phyloP scores from a whole-genome alignment of 2,113 vertebrate genomes.

The Poecilia latipinna region DNA sequence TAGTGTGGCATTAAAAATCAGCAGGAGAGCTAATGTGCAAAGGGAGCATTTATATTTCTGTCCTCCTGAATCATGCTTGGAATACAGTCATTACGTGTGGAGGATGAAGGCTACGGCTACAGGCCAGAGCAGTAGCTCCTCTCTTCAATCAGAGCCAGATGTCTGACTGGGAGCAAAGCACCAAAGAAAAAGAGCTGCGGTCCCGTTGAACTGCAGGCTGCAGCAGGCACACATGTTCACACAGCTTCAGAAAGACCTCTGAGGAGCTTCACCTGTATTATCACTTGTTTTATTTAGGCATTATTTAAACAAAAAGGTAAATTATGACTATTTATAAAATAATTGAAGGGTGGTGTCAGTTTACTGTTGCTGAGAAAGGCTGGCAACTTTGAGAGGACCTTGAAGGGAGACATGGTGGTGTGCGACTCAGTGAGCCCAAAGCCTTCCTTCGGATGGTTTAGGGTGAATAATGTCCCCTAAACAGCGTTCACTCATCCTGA shows the following conservation, averaged over 20 bases:
- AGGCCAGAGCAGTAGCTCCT: conserved; percentile 24
- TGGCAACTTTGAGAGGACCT: not conserved
- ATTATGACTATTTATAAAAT: not conserved
- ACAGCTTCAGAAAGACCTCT: not conserved
- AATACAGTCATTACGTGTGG: conserved; percentile 49
- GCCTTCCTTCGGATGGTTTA: not conserved
- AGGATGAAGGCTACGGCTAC: not conserved
- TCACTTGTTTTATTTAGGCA: not conserved
- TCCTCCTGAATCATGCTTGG: conserved; percentile 31
- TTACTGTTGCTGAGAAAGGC: not conserved
- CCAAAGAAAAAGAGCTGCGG: not conserved
- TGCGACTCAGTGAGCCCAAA: not conserved
- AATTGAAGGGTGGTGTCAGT: not conserved
- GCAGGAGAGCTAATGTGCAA: conserved; percentile 39
- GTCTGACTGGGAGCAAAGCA: conserved; percentile 7
- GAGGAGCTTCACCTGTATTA: not conserved
- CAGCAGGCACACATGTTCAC: not conserved
- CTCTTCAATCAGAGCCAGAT: conserved; percentile 57
- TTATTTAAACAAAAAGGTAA: not conserved
- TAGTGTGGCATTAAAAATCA: conserved; percentile 44
- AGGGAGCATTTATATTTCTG: conserved; percentile 19
- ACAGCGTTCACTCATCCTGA: too few relatives aligned
- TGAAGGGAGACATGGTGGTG: not conserved
- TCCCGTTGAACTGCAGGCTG: conserved; percentile 8
- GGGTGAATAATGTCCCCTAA: not conserved